These are phyloP conservation scores for Girardia tigrina DNA, from an alignment of 2,888 invertebrate species.

Conservation along the genomic window DNA sequence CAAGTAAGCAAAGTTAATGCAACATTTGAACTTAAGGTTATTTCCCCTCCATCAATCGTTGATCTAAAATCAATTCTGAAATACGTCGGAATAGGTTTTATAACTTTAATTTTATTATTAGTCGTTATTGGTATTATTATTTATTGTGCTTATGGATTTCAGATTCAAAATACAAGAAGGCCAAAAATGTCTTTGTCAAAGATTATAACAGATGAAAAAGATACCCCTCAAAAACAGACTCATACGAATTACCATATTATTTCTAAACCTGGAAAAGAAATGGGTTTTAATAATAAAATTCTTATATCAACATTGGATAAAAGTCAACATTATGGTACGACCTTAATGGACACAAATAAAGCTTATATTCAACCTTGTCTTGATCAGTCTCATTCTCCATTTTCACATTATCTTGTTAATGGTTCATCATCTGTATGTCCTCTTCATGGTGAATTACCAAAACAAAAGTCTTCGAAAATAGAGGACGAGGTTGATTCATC, in stretches of 20 bases:
- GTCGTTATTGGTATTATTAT: conserved; percentile 24
- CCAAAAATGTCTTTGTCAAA: background rate
- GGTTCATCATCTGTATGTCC: background rate
- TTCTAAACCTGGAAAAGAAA: conserved; percentile 16
- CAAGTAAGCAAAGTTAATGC: conserved; percentile 7
- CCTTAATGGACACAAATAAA: background rate
- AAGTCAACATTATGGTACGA: background rate
- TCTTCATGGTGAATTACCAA: background rate
- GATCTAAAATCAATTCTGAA: conserved; percentile 16
- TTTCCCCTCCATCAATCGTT: background rate
- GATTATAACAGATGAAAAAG: background rate
- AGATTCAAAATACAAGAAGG: background rate
- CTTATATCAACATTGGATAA: background rate
- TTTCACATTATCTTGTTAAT: background rate
- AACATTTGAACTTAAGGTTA: conserved; percentile 10
- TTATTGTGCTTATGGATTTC: conserved; percentile 27
- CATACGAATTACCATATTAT: background rate
- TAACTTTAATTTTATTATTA: conserved; percentile 14
- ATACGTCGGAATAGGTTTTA: conserved; percentile 17
- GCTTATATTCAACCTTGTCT: background rate
- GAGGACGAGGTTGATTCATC: background rate
- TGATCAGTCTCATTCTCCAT: background rate
- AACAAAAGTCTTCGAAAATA: background rate
- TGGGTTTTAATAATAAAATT: background rate
- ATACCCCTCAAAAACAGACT: background rate